A percentile compares a stretch with the other conserved stretches of the same genome.
Conservation (phyloP, 2,888 invertebrate species). For the Polia nebulosa region DNA sequence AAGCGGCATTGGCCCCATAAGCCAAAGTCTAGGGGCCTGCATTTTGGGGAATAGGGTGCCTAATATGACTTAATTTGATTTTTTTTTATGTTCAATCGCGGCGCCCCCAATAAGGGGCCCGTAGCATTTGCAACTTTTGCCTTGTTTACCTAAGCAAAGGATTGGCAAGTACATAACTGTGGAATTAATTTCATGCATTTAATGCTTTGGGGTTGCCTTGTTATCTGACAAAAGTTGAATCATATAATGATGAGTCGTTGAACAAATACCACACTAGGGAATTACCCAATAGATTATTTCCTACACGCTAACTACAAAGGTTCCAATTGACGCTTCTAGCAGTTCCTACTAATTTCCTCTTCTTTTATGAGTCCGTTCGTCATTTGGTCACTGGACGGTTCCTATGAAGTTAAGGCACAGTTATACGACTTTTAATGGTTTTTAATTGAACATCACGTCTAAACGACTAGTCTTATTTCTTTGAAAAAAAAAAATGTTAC, state of each 20-base stretch:
- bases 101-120: too few relatives aligned
- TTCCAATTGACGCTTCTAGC: background rate
- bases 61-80: too few relatives aligned
- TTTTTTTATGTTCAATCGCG: too few relatives aligned
- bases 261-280: slow-evolving; percentile 18
- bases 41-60: too few relatives aligned
- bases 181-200: background rate
- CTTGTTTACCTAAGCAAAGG: background rate
- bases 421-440: too few relatives aligned
- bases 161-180: background rate
- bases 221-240: background rate
- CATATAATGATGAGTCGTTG: slow-evolving; percentile 11
- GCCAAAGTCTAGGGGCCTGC: too few relatives aligned
- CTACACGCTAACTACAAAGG: background rate
- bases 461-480: too few relatives aligned
- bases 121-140: too few relatives aligned
- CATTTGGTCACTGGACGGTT: background rate
- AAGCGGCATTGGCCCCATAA: too few relatives aligned
- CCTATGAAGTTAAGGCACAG: too few relatives aligned
- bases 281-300: slow-evolving; percentile 20
- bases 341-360: slow-evolving; percentile 15
- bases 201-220: background rate
- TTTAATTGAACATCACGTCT: too few relatives aligned
- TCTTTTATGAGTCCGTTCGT: slow-evolving; percentile 10
- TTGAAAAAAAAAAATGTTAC: too few relatives aligned